Conservation (phyloP, 2,888 invertebrate genomes). For the Thecophora atra region DNA sequence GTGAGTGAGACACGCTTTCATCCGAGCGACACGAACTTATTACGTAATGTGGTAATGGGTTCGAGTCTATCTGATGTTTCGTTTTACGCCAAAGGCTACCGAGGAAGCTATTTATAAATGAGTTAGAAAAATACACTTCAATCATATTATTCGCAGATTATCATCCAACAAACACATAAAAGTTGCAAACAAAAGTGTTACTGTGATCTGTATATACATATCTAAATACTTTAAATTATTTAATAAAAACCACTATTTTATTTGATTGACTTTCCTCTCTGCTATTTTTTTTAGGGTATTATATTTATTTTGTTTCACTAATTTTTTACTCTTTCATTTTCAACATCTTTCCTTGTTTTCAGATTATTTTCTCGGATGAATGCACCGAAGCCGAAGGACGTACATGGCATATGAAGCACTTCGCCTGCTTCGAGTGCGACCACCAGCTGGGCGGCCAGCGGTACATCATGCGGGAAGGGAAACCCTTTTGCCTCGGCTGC, state of each 20-base stretch:
- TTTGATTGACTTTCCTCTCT: not conserved
- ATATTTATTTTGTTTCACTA: too few species aligned
- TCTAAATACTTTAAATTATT: not conserved
- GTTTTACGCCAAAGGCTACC: not conserved
- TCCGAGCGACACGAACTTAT: slow-evolving; percentile 13
- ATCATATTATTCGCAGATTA: too few species aligned
- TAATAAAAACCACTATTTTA: not conserved
- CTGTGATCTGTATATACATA: not conserved
- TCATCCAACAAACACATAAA: too few species aligned
- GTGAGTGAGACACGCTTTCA: slow-evolving; percentile 67
- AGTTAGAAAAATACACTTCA: too few species aligned
- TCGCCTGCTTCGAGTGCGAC: slow-evolving; percentile 95
- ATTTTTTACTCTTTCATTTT: too few species aligned
- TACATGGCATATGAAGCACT: slow-evolving; percentile 99
- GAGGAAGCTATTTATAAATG: too few species aligned
- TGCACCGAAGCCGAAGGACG: slow-evolving; percentile 98
- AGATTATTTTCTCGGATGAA: slow-evolving; percentile 98
- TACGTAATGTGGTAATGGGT: slow-evolving; percentile 27
- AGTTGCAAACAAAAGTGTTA: too few species aligned
- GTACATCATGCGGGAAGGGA: slow-evolving; percentile 96
- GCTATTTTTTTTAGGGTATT: too few species aligned
- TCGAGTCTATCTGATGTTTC: slow-evolving; percentile 15
- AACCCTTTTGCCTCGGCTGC: slow-evolving; percentile 93
- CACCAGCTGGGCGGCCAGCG: slow-evolving; percentile 95
- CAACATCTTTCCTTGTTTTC: too few species aligned